Percentiles rank a stretch among this genome's conserved stretches.
Conservation (phyloP, 2,797 vertebrate genomes). For the Sebastes cheni region DNA sequence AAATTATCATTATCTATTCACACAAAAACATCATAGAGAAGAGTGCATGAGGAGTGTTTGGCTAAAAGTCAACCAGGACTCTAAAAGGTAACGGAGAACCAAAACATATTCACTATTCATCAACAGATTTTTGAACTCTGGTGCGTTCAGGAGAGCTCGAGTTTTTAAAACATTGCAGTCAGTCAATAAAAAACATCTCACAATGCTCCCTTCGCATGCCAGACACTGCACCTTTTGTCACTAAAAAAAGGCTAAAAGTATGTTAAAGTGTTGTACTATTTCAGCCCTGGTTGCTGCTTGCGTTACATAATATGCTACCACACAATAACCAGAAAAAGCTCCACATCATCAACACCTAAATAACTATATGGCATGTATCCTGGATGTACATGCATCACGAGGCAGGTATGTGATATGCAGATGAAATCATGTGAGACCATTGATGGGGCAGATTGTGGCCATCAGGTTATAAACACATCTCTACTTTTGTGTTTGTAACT, state of each 20-base stretch:
- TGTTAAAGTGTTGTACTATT: background rate
- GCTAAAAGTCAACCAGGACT: conserved; percentile 35
- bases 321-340: conserved; percentile 35
- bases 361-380: conserved; percentile 29
- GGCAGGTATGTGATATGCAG: conserved; percentile 22
- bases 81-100: background rate
- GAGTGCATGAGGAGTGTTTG: conserved; percentile 20
- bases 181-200: background rate
- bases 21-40: conserved; percentile 49
- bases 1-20: conserved; percentile 44
- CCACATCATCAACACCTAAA: conserved; percentile 19
- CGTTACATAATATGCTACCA: conserved; percentile 20
- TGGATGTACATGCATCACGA: conserved; percentile 1
- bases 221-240: background rate
- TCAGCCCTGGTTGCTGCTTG: conserved; percentile 11
- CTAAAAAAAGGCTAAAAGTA: background rate
- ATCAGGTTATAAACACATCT: background rate
- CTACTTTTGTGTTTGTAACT: conserved; percentile 27
- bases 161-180: conserved; percentile 8
- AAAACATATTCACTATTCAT: background rate
- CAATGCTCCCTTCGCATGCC: conserved; percentile 12
- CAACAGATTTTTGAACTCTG: conserved; percentile 20
- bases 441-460: background rate
- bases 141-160: conserved; percentile 7
- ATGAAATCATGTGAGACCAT: conserved; percentile 16